phyloP scores from a whole-genome alignment of 2,888 invertebrate genomes.

The Formica aserva region DNA sequence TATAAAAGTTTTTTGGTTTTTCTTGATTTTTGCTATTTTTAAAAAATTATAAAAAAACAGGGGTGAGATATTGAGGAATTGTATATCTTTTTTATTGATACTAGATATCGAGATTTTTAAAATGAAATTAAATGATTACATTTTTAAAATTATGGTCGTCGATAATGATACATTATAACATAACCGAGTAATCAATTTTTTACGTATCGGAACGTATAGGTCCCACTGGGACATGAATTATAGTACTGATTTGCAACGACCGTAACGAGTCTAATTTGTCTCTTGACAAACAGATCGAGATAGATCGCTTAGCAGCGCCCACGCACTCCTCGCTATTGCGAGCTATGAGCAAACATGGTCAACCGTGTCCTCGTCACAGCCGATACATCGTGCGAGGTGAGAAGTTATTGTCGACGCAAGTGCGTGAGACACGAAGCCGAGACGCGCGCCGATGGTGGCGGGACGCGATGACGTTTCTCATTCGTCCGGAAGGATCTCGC shows the following conservation, averaged over 20 bases:
- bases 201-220: too few species aligned
- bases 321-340: constrained; percentile 89
- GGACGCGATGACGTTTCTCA: constrained; percentile 73
- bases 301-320: constrained; percentile 89
- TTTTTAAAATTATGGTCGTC: too few species aligned
- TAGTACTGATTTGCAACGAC: background rate
- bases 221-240: too few species aligned
- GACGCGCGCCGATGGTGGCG: constrained; percentile 80
- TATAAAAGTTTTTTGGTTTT: too few species aligned
- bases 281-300: constrained; percentile 84
- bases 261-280: constrained; percentile 10
- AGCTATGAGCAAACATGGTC: constrained; percentile 61
- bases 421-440: constrained; percentile 72
- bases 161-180: too few species aligned
- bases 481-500: constrained; percentile 61
- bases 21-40: too few species aligned
- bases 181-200: too few species aligned
- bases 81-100: too few species aligned
- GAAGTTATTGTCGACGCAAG: constrained; percentile 68
- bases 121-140: too few species aligned
- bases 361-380: constrained; percentile 76
- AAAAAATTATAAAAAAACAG: too few species aligned
- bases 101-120: too few species aligned
- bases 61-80: too few species aligned
- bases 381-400: constrained; percentile 72